Evolutionary conservation across 2,113 vertebrate species (phyloP).

Genomic region (Polypterus bichir): DNA sequence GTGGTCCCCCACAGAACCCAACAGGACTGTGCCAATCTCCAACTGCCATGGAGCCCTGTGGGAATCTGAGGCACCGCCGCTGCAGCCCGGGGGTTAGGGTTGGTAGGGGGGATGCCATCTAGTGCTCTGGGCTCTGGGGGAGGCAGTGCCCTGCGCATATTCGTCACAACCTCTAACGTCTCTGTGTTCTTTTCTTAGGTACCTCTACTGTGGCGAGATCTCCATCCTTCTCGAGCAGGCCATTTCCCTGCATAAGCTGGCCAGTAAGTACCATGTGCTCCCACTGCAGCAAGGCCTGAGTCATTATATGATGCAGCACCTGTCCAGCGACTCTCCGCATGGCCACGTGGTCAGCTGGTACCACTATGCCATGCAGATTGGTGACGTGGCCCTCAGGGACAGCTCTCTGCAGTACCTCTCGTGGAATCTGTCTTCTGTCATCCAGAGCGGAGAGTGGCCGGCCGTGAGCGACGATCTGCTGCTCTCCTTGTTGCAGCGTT

Average conservation of each 20-base stretch:
- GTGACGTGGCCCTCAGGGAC: constrained; percentile 57
- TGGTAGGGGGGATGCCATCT: too few relatives aligned
- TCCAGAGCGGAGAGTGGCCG: constrained; percentile 67
- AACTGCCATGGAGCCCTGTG: too few relatives aligned
- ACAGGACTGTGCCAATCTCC: too few relatives aligned
- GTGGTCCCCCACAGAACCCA: too few relatives aligned
- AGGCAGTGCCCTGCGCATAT: too few relatives aligned
- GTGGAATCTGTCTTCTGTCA: constrained; percentile 79
- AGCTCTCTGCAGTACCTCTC: constrained; percentile 81
- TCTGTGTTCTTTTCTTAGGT: constrained; percentile 55
- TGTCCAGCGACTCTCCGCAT: constrained; percentile 60
- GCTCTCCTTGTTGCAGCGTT: constrained; percentile 69
- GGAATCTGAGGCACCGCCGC: too few relatives aligned
- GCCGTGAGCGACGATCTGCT: constrained; percentile 64
- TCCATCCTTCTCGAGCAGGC: constrained; percentile 71
- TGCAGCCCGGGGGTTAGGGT: too few relatives aligned
- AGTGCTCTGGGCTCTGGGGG: too few relatives aligned
- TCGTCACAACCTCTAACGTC: too few relatives aligned
- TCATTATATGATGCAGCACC: constrained; percentile 75
- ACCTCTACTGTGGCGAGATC: constrained; percentile 83
- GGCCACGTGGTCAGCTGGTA: constrained; percentile 85
- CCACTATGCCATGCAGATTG: constrained; percentile 63
- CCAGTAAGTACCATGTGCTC: constrained; percentile 69
- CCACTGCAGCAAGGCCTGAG: constrained; percentile 68
- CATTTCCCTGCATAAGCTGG: constrained; percentile 70